Conservation (phyloP, 2,888 invertebrate species). For the Eilema griseolum region DNA sequence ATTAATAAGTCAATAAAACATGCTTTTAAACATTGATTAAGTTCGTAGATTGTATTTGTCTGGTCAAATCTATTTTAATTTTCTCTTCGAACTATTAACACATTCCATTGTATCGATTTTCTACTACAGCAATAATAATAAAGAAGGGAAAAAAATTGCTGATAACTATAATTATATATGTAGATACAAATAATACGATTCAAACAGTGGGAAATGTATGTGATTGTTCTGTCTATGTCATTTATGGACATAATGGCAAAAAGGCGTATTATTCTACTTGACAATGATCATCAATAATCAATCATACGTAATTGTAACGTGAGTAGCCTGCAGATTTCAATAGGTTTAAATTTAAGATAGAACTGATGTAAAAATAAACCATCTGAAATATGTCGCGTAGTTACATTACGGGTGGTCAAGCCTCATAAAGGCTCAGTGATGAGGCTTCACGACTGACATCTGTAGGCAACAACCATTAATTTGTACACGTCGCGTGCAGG, state of each 20-base stretch:
- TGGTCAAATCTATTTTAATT: not conserved
- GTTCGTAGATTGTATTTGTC: too few species aligned
- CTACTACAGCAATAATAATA: not conserved
- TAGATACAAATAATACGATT: not conserved
- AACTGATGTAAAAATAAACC: too few species aligned
- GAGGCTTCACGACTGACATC: not conserved
- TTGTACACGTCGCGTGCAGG: slow-evolving; percentile 24
- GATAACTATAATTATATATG: not conserved
- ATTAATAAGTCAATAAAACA: too few species aligned
- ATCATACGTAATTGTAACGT: too few species aligned
- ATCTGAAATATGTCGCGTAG: too few species aligned
- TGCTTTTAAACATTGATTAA: too few species aligned
- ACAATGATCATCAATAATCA: too few species aligned
- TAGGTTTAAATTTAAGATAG: too few species aligned
- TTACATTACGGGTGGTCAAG: too few species aligned
- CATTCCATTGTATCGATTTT: not conserved
- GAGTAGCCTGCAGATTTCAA: too few species aligned
- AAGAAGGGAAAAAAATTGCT: not conserved
- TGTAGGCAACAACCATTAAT: slow-evolving; percentile 7
- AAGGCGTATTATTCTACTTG: too few species aligned
- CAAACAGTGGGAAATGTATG: slow-evolving; percentile 31
- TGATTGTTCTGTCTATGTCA: slow-evolving; percentile 21
- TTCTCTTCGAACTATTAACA: not conserved
- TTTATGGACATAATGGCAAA: slow-evolving; percentile 23
- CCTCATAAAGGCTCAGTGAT: not conserved